A percentile compares a stretch with the other conserved stretches of the same genome.
Conservation (phyloP, 2,797 vertebrate genomes). For the Danio choprae region DNA sequence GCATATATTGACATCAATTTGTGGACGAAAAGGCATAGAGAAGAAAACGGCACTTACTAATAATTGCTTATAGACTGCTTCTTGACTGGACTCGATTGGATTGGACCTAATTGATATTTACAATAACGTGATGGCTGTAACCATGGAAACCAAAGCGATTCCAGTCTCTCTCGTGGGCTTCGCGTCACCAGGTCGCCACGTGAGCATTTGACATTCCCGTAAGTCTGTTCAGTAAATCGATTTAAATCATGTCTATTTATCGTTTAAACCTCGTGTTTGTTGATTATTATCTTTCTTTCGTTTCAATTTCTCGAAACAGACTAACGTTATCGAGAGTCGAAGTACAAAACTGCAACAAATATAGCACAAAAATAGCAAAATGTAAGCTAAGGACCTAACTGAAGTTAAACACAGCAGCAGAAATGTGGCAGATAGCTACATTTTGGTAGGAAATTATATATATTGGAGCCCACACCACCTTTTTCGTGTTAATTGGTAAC, state of each 20-base stretch:
- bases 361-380: too few species aligned
- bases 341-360: too few species aligned
- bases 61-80: neutral
- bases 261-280: neutral
- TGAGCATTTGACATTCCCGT: neutral
- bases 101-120: neutral
- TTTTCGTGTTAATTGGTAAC: too few species aligned
- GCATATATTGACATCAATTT: neutral
- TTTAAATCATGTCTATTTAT: neutral
- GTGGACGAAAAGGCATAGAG: neutral
- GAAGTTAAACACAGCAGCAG: too few species aligned
- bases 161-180: neutral
- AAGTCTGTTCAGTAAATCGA: neutral
- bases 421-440: too few species aligned
- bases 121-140: neutral
- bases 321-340: too few species aligned
- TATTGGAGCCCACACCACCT: too few species aligned
- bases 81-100: neutral
- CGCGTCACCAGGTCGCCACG: neutral
- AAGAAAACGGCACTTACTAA: neutral
- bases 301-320: too few species aligned
- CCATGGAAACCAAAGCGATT: constrained; percentile 1
- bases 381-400: too few species aligned
- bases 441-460: too few species aligned
- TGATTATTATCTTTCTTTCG: neutral